These are phyloP conservation scores for Tenthredo notha DNA, from an alignment of 2,888 invertebrate species.

Conservation along the genomic window DNA sequence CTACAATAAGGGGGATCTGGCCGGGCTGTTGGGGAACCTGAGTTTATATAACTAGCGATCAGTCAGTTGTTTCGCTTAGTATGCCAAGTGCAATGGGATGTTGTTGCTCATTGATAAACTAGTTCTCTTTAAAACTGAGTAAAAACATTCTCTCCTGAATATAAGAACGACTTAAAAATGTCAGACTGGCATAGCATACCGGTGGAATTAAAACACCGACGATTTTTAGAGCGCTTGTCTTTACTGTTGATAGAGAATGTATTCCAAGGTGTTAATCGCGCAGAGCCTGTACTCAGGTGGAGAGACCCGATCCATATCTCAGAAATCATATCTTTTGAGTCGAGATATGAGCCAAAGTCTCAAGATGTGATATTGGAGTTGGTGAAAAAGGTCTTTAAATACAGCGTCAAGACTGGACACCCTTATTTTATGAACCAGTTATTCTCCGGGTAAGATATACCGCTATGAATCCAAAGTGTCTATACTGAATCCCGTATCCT, in stretches of 20 bases:
- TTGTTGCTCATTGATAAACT: not conserved
- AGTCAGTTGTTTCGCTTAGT: not conserved
- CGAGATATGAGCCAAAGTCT: conserved; percentile 74
- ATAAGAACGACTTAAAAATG: not conserved
- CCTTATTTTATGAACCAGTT: conserved; percentile 82
- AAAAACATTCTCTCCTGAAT: not conserved
- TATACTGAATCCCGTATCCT: not conserved
- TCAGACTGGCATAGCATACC: conserved; percentile 67
- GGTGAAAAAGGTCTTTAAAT: conserved; percentile 79
- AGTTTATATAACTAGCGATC: not conserved
- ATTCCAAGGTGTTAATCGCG: conserved; percentile 74
- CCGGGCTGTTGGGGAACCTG: not conserved
- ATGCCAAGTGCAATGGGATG: not conserved
- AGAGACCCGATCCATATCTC: conserved; percentile 78
- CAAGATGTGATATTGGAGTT: conserved; percentile 78
- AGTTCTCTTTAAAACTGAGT: not conserved
- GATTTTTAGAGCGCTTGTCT: conserved; percentile 76
- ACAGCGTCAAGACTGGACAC: conserved; percentile 82
- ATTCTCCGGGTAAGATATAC: conserved; percentile 79
- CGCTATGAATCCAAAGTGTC: not conserved
- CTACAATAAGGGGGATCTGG: conserved; percentile 55
- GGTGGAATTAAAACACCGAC: conserved; percentile 73
- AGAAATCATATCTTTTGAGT: conserved; percentile 76
- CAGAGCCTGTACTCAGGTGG: conserved; percentile 80
- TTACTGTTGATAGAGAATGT: conserved; percentile 77